Evolutionary conservation across 2,888 invertebrate species (phyloP), one percentile per base, ranked within the genome.

Genomic region (Eumacrocentrus americanus): DNA sequence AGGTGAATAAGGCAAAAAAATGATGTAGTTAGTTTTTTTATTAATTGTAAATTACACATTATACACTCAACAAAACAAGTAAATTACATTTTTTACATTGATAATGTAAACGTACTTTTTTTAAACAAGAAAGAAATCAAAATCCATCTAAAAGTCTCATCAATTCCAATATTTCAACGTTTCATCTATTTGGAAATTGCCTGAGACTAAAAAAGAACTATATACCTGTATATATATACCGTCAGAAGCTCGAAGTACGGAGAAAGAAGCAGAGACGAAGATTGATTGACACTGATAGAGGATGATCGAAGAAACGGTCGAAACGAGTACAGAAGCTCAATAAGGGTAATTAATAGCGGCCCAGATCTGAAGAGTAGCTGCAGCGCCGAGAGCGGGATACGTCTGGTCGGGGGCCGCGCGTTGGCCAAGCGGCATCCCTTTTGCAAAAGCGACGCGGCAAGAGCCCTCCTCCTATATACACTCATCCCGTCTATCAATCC

Each of bases 221-320:
- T n/a, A n/a, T n/a, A n/a, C n/a, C n/a, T n/a, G n/a, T n/a, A n/a
- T n/a, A n/a, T n/a, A n/a, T n/a, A n/a, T n/a, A n/a, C n/a, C n/a
- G n/a, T n/a, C n/a, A n/a, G n/a, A n/a, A n/a, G n/a, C n/a, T n/a
- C n/a, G n/a, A n/a, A n/a, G n/a, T n/a, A n/a, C 29, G 29, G 9
- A 9, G 4, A 29, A 4, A 29, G 29, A 29, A 29, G 29, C 29
- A 29, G 29, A 67, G 61, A 65, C 70, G 66, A 72, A 79, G 79
- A 79, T 78, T 78, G 78, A 78, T 79, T 75, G 78, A 71, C 73
- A 70, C 72, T 72, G 79, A 79, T 79, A 79, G 72, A 63, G 75
- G 75, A 73, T 73, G 72, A 73, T 73, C 70, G 76, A 69, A 58
- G 59, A 52, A 62, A 42, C 58, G 67, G 60, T 66, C 69, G 66